Base-by-base conservation (phyloP, 2,797 vertebrate genomes). In the Anguilla marmorata region DNA sequence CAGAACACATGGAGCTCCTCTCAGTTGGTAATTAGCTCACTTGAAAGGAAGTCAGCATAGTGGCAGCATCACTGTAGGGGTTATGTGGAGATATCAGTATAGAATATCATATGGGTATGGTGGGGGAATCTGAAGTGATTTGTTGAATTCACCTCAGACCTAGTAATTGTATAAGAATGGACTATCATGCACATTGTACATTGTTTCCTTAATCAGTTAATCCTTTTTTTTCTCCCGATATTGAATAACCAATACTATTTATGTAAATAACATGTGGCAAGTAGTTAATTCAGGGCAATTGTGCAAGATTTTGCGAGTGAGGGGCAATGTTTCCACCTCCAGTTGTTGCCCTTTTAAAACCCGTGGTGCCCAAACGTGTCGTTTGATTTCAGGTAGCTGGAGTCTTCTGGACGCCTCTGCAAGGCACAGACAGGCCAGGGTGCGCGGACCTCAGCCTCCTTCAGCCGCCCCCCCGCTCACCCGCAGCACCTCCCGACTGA, bases 381-480 rank as follows among this genome's bases (percentile, higher is more conserved):
- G 2, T 90, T 52, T 88, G 50, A 24, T 87, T 72, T 2, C 92
- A 95, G 95, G 93, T 94, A 93, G 92, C 92, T 24, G 89, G 87
- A 88, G 90, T 87, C 86, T 1, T 87, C 91, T 89, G 90, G 88
- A 87, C 90, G 92, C 66, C 86, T 14, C 48, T 41, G 12, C 27
- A 88, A 85, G 74, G 54, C 72, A 33, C 58, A 14, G 74, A 48
- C 89, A 37, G 63, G 37, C 41, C 90, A 52, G 56, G 5, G 88
- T 79, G 89, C 90, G 90, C 90, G 91, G 90, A 88, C 88, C 72
- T 91, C 85, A 89, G 88, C 89, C 41, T 1, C 56, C 74, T 72
- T 24, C 0, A 72, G 48, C 9, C 50, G 33, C 87, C 84, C 82
- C 88, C 85, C 82, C 74, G 33, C 76, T 88, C 90, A 86, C 88